Conservation (phyloP, 2,797 vertebrate genomes). For the Anolis apletophallus region DNA sequence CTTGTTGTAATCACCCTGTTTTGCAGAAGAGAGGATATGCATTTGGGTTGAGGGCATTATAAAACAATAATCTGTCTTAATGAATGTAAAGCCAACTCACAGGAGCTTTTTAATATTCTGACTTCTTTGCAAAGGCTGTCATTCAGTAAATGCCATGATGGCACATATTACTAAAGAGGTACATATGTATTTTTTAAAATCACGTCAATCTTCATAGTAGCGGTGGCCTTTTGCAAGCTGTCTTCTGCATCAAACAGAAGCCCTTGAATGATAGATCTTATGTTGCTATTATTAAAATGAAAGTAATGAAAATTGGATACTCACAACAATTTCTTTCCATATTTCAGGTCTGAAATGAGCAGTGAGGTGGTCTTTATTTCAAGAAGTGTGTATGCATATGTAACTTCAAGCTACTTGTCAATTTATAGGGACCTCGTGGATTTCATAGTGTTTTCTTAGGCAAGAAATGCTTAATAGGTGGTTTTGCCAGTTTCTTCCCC, state of each 20-base stretch:
- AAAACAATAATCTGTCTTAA: background rate
- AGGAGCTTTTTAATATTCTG: background rate
- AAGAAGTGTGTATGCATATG: background rate
- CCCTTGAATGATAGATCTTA: constrained; percentile 14
- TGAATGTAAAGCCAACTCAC: constrained; percentile 2
- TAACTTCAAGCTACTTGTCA: too few species aligned
- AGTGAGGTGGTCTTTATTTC: background rate
- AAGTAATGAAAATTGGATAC: background rate
- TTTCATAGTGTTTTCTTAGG: too few species aligned
- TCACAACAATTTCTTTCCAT: background rate
- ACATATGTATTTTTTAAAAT: constrained; percentile 2
- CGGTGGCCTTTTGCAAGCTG: constrained; percentile 39
- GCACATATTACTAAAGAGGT: background rate
- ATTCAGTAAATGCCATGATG: constrained; percentile 18
- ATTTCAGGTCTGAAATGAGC: background rate
- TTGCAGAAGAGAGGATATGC: background rate
- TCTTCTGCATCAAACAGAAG: constrained; percentile 21
- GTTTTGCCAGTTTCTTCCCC: too few species aligned
- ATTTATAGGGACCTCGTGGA: too few species aligned
- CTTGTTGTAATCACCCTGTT: background rate
- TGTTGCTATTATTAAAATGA: constrained; percentile 22
- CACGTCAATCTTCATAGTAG: constrained; percentile 4
- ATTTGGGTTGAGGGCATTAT: background rate
- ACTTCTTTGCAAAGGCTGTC: background rate
- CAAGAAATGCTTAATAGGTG: too few species aligned